Conservation (phyloP, 2,888 invertebrate species). For the Syrphus vitripennis region DNA sequence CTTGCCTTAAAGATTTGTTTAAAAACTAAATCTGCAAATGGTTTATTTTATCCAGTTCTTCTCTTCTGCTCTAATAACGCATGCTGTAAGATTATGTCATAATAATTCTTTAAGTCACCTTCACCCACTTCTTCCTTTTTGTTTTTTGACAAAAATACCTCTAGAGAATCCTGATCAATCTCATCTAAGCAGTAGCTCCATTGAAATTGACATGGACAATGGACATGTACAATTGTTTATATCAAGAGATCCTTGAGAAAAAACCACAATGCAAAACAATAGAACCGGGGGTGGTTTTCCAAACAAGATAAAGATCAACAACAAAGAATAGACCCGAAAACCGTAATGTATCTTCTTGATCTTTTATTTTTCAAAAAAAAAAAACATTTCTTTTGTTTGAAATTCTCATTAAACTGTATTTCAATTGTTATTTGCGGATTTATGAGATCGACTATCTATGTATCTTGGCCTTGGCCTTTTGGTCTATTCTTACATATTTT, state of each 20-base stretch:
- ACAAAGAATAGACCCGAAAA: conserved; percentile 6
- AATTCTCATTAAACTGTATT: conserved; percentile 50
- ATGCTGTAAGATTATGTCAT: not conserved
- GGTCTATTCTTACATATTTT: not conserved
- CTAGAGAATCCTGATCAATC: not conserved
- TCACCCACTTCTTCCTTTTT: not conserved
- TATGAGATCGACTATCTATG: not conserved
- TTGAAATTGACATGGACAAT: not conserved
- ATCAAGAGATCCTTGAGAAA: conserved; percentile 51
- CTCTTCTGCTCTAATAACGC: not conserved
- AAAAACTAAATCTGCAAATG: not conserved
- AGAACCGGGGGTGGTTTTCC: conserved; percentile 48
- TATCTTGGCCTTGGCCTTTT: not conserved
- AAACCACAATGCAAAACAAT: conserved; percentile 45
- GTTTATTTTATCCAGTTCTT: not conserved
- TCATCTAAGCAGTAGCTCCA: not conserved
- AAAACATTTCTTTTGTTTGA: conserved; percentile 49
- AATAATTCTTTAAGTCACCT: not conserved
- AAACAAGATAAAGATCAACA: conserved; percentile 50
- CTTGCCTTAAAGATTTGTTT: no score
- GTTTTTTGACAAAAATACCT: not conserved
- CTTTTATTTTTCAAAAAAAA: conserved; percentile 23
- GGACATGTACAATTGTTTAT: conserved; percentile 18
- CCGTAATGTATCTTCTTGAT: conserved; percentile 61
- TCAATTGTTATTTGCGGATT: conserved; percentile 41